phyloP scores from a whole-genome alignment of 2,888 invertebrate genomes.

The Mimumesa dahlbomi region DNA sequence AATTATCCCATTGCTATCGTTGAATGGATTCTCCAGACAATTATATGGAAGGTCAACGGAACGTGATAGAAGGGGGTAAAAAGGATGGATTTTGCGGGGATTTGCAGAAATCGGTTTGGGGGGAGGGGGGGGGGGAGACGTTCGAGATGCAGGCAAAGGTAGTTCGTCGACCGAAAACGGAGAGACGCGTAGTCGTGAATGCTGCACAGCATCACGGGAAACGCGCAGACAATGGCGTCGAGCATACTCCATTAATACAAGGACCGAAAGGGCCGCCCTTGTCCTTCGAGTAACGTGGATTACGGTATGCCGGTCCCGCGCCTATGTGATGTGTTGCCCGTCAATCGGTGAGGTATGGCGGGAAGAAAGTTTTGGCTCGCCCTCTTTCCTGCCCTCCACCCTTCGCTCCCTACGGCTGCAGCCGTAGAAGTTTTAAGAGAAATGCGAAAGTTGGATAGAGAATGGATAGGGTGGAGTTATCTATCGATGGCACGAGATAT shows the following conservation, averaged over 20 bases:
- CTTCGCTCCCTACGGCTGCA: constrained; percentile 56
- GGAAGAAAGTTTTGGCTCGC: constrained; percentile 73
- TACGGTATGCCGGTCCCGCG: constrained; percentile 45
- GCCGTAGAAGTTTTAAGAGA: constrained; percentile 76
- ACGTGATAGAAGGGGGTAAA: not conserved
- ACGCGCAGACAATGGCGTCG: constrained; percentile 62
- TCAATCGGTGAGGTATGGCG: constrained; percentile 76
- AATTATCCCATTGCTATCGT: constrained; percentile 57
- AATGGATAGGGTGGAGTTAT: constrained; percentile 78
- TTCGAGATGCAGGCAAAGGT: constrained; percentile 8
- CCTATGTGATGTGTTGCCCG: constrained; percentile 76
- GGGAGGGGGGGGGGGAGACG: constrained; percentile 6
- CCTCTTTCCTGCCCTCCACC: constrained; percentile 51
- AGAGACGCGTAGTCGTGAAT: constrained; percentile 51
- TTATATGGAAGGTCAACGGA: not conserved
- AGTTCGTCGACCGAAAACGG: constrained; percentile 25
- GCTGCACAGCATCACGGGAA: constrained; percentile 55
- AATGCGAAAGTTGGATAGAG: constrained; percentile 79
- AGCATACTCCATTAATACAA: constrained; percentile 61
- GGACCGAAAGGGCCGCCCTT: constrained; percentile 20
- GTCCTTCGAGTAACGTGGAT: constrained; percentile 23
- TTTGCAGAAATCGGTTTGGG: too few species aligned
- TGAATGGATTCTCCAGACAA: constrained; percentile 31
- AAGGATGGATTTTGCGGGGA: too few species aligned
- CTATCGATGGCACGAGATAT: constrained; percentile 72